A percentile compares a stretch with the other conserved stretches of the same genome.
These are phyloP conservation scores for Capitulum mitella DNA, from an alignment of 2,888 invertebrate genomes.

Conservation along the genomic window DNA sequence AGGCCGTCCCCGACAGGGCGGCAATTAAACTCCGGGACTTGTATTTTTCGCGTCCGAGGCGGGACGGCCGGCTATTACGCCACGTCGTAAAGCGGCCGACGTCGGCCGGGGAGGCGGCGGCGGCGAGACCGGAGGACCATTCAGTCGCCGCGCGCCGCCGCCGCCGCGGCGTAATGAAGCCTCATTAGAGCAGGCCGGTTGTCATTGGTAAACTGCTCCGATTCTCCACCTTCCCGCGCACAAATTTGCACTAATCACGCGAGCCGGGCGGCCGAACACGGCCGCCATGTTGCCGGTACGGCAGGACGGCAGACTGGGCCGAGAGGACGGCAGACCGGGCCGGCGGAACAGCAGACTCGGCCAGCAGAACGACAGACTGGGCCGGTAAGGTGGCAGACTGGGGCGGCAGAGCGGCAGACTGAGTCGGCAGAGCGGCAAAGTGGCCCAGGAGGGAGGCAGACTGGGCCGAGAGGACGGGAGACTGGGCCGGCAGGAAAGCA, in stretches of 20 bases:
- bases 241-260: conserved; percentile 10
- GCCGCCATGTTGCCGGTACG: neutral
- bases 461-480: neutral
- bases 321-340: too few species aligned
- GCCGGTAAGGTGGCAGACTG: too few species aligned
- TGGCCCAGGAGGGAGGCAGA: neutral
- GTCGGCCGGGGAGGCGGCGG: neutral
- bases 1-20: neutral
- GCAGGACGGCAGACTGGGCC: neutral
- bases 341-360: neutral
- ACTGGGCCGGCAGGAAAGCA: neutral
- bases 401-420: neutral
- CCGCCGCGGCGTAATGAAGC: neutral
- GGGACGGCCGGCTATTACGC: neutral
- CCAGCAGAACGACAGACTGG: neutral
- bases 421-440: too few species aligned
- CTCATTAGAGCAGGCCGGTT: neutral
- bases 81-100: conserved; percentile 1
- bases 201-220: conserved; percentile 14
- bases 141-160: neutral
- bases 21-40: conserved; percentile 1
- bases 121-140: neutral
- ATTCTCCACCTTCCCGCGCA: conserved; percentile 9
- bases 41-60: neutral
- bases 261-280: neutral